Evolutionary conservation across 2,113 vertebrate species (phyloP).

Genomic region (Fregetta grallaria): DNA sequence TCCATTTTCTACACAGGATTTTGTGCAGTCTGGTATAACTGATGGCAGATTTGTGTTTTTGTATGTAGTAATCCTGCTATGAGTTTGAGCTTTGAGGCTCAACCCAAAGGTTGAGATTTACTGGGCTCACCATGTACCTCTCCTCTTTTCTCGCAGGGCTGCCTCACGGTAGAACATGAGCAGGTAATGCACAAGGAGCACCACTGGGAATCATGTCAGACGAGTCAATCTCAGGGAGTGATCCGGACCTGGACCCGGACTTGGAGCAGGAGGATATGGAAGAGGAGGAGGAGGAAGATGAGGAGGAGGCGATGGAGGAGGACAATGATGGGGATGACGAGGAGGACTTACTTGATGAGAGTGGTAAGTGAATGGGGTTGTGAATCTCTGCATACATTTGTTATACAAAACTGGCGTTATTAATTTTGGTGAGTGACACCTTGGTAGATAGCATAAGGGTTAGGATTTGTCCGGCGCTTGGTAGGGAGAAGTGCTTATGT

Average conservation of each 20-base stretch:
- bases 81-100: background rate
- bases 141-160: constrained; percentile 37
- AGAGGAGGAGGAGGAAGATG: constrained; percentile 90
- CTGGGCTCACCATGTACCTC: background rate
- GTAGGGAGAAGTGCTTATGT: background rate
- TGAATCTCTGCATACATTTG: background rate
- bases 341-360: constrained; percentile 83
- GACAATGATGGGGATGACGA: constrained; percentile 85
- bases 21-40: background rate
- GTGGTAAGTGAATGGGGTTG: constrained; percentile 70
- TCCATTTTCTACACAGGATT: background rate
- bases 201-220: constrained; percentile 95
- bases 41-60: background rate
- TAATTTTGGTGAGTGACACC: background rate
- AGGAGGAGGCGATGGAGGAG: constrained; percentile 79
- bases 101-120: background rate
- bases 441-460: background rate
- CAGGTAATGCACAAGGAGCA: constrained; percentile 91
- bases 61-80: background rate
- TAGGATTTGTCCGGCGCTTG: background rate
- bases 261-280: constrained; percentile 91
- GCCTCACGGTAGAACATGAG: constrained; percentile 80
- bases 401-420: background rate
- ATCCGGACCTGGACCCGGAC: constrained; percentile 94
- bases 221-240: constrained; percentile 97